Conservation (phyloP, 2,113 vertebrate genomes). For the Poecile atricapillus region DNA sequence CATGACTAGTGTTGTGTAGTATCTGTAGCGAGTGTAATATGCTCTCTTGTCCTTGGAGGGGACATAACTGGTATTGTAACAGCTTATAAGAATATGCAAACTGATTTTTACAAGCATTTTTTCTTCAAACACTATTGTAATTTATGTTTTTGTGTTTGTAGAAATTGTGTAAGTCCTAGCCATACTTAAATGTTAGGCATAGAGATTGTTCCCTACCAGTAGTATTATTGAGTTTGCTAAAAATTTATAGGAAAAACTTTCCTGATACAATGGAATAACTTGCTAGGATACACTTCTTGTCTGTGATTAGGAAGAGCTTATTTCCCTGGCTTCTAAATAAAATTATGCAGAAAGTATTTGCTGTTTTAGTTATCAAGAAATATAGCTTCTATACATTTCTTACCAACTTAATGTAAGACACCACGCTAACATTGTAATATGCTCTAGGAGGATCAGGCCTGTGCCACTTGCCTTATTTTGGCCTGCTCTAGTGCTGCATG, state of each 20-base stretch:
- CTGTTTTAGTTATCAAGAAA: background rate
- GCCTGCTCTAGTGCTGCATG: conserved; percentile 87
- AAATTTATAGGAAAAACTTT: background rate
- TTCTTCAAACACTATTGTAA: background rate
- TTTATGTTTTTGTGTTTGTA: background rate
- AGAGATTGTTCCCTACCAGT: background rate
- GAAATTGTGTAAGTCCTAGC: background rate
- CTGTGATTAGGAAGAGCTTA: accelerated
- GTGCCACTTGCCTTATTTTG: conserved; percentile 91
- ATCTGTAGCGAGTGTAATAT: background rate
- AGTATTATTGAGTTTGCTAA: background rate
- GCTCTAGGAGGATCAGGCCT: conserved; percentile 90
- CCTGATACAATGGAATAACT: background rate
- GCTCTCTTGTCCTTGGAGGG: background rate
- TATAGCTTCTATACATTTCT: background rate
- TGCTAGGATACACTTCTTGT: background rate
- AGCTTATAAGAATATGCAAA: background rate
- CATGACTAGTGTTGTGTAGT: background rate
- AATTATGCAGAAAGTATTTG: background rate
- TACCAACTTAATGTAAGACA: background rate
- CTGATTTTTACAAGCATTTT: background rate
- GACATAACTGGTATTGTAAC: background rate
- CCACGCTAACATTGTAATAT: background rate
- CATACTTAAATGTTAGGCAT: background rate
- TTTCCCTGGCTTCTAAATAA: background rate